A percentile compares a stretch with the other conserved stretches of the same genome.
phyloP scores from a whole-genome alignment of 2,888 invertebrate species.

The Andrena haemorrhoa region DNA sequence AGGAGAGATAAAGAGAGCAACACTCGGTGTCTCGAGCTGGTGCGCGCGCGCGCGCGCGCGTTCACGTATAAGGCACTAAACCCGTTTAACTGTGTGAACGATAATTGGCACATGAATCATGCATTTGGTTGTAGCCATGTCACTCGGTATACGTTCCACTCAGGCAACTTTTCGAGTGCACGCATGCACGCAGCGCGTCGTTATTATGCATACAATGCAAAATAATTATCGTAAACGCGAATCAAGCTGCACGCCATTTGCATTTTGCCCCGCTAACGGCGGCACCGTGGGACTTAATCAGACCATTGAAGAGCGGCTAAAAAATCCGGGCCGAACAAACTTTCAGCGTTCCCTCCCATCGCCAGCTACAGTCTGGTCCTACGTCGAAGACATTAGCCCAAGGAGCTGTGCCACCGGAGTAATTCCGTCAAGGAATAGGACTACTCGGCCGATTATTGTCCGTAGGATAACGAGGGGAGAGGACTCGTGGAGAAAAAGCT shows the following conservation, averaged over 20 bases:
- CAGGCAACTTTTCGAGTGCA: slow-evolving; percentile 52
- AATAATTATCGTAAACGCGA: slow-evolving; percentile 76
- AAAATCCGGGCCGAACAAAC: slow-evolving; percentile 1
- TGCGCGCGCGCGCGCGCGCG: slow-evolving; percentile 21
- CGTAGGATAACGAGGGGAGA: slow-evolving; percentile 4
- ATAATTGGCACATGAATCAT: slow-evolving; percentile 83
- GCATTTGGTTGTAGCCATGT: slow-evolving; percentile 74
- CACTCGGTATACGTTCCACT: slow-evolving; percentile 58
- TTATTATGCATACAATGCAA: slow-evolving; percentile 78
- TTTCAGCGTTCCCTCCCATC: not conserved
- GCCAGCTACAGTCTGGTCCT: too few relatives aligned
- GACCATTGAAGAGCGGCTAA: not conserved
- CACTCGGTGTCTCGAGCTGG: not conserved
- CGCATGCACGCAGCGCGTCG: slow-evolving; percentile 47
- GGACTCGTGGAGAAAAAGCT: not conserved
- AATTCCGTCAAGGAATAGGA: not conserved
- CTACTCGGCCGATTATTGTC: not conserved
- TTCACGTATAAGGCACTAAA: slow-evolving; percentile 38
- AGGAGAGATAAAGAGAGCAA: not conserved
- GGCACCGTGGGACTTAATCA: slow-evolving; percentile 38
- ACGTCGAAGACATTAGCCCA: too few relatives aligned
- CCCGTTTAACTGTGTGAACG: slow-evolving; percentile 74
- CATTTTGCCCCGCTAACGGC: slow-evolving; percentile 57
- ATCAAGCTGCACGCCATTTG: slow-evolving; percentile 67
- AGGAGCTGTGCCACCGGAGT: not conserved